phyloP scores from a whole-genome alignment of 2,113 vertebrate species.

The Nothoprocta perdicaria region DNA sequence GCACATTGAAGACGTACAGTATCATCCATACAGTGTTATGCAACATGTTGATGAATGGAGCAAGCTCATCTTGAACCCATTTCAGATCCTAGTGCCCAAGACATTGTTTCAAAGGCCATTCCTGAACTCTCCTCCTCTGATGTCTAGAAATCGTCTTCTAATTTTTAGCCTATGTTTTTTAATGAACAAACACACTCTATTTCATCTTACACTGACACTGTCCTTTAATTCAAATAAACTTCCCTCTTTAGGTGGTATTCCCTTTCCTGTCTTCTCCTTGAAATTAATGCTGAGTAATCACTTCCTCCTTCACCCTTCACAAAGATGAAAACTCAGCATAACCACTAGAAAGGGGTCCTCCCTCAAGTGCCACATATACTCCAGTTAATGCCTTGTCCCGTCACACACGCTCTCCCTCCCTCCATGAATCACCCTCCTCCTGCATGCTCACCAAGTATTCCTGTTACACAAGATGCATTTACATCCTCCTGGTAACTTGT shows the following conservation, averaged over 20 bases:
- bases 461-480: neutral
- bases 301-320: neutral
- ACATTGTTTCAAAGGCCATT: neutral
- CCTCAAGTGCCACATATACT: constrained; percentile 16
- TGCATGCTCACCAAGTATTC: neutral
- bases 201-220: neutral
- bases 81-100: neutral
- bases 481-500: neutral
- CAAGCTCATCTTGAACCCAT: neutral
- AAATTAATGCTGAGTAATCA: neutral
- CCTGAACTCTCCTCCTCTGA: neutral
- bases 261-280: neutral
- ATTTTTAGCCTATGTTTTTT: neutral
- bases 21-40: constrained; percentile 17
- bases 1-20: neutral
- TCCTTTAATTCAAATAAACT: neutral
- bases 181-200: neutral
- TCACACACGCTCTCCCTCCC: neutral
- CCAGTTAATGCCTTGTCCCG: neutral
- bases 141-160: neutral
- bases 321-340: neutral
- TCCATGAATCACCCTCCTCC: neutral
- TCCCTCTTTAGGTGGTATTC: neutral
- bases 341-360: constrained; percentile 20
- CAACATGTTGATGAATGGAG: constrained; percentile 1